Evolutionary conservation across 2,888 invertebrate species (phyloP).

Genomic region (Phortica magna): DNA sequence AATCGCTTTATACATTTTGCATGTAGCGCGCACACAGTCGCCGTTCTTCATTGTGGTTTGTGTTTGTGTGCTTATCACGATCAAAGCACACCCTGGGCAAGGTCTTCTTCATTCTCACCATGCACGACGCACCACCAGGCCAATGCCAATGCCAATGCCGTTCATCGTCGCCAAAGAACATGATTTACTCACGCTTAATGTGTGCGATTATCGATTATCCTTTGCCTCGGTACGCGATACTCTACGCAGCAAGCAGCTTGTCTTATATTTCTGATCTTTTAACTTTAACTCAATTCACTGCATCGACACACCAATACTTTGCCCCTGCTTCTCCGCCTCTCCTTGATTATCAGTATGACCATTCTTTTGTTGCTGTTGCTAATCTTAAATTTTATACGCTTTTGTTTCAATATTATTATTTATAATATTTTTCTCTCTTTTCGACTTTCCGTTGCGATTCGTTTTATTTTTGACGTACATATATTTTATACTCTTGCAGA

Average conservation of each 20-base stretch:
- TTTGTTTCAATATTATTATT: constrained; percentile 38
- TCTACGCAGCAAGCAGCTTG: constrained; percentile 1
- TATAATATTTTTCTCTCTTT: neutral
- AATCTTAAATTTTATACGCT: constrained; percentile 65
- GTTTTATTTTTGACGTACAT: neutral
- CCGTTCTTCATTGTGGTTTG: neutral
- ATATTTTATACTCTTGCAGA: too few species aligned
- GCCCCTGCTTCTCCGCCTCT: too few species aligned
- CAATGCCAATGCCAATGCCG: neutral
- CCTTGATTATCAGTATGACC: neutral
- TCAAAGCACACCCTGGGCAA: constrained; percentile 71
- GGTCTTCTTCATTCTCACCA: constrained; percentile 54
- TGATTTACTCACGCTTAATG: constrained; percentile 71
- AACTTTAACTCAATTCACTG: neutral
- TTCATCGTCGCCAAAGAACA: constrained; percentile 43
- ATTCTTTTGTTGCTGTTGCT: constrained; percentile 66
- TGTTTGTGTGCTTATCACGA: constrained; percentile 63
- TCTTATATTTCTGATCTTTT: constrained; percentile 14
- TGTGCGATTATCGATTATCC: constrained; percentile 62
- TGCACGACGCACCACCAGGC: neutral
- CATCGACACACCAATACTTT: neutral
- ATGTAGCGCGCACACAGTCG: neutral
- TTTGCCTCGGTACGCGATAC: constrained; percentile 9
- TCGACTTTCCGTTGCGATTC: neutral
- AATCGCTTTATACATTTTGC: neutral